Evolutionary conservation across 2,888 invertebrate genomes (phyloP).

Genomic region (Drosophila eohydei): DNA sequence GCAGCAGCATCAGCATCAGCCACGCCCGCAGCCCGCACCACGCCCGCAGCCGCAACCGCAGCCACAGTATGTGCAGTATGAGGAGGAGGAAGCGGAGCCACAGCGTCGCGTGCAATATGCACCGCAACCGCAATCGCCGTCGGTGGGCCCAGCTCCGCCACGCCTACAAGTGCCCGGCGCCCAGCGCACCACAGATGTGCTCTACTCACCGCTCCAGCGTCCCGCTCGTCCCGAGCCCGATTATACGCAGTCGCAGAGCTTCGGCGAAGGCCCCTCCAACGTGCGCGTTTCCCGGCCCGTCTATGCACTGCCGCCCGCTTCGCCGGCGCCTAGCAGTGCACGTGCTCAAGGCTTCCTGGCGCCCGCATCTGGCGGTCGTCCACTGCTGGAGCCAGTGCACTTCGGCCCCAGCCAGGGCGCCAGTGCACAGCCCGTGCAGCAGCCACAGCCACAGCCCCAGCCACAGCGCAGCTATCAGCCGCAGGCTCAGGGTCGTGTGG

Average conservation of each 20-base stretch:
- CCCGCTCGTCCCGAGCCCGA: constrained; percentile 84
- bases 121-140: constrained; percentile 63
- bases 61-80: constrained; percentile 82
- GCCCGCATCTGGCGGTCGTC: constrained; percentile 82
- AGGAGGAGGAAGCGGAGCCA: constrained; percentile 81
- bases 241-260: constrained; percentile 82
- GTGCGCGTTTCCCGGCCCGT: constrained; percentile 83
- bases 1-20: constrained; percentile 56
- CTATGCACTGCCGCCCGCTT: constrained; percentile 81
- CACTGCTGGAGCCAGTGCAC: constrained; percentile 76
- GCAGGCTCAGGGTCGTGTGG: constrained; percentile 74
- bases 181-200: constrained; percentile 83
- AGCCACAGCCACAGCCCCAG: constrained; percentile 45
- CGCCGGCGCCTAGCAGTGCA: constrained; percentile 78
- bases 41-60: constrained; percentile 78
- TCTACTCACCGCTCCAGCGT: constrained; percentile 83
- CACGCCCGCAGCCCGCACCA: constrained; percentile 64
- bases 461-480: constrained; percentile 74
- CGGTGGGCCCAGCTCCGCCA: constrained; percentile 75
- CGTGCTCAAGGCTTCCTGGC: constrained; percentile 82
- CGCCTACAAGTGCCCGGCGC: constrained; percentile 83
- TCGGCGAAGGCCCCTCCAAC: constrained; percentile 82
- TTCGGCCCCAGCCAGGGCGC: constrained; percentile 72
- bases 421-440: constrained; percentile 73
- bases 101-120: constrained; percentile 80